phyloP scores from a whole-genome alignment of 2,888 invertebrate genomes.

The Lasioglossum marginatum region DNA sequence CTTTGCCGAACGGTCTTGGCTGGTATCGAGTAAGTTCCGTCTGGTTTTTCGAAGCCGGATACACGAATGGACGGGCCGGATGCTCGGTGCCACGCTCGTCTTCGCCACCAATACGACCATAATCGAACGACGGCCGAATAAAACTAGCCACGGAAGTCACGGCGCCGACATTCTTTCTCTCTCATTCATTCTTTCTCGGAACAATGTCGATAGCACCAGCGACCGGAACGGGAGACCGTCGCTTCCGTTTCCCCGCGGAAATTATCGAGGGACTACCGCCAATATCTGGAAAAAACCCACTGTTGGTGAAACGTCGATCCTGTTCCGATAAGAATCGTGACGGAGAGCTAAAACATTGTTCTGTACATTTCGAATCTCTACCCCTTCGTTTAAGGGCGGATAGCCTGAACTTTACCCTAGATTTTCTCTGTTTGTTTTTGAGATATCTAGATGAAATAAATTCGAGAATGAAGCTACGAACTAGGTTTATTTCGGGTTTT shows the following conservation, averaged over 20 bases:
- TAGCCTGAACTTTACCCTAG: no score
- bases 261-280: constrained; percentile 68
- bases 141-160: constrained; percentile 50
- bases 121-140: constrained; percentile 60
- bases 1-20: constrained; percentile 9
- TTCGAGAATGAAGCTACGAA: not conserved
- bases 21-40: constrained; percentile 15
- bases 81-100: constrained; percentile 20
- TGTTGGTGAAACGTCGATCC: constrained; percentile 49
- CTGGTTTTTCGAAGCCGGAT: constrained; percentile 6
- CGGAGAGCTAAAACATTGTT: not conserved
- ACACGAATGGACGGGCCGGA: constrained; percentile 27
- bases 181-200: constrained; percentile 54
- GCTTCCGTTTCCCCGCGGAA: constrained; percentile 68
- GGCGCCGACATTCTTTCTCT: constrained; percentile 66
- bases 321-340: not conserved
- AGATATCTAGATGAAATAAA: not conserved
- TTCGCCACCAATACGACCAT: constrained; percentile 46
- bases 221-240: constrained; percentile 67
- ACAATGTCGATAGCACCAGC: constrained; percentile 53
- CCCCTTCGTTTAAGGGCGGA: not conserved
- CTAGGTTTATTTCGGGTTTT: not conserved
- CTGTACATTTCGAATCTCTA: not conserved
- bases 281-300: constrained; percentile 43
- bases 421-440: no score